Evolutionary conservation across 2,797 vertebrate species (phyloP).

Genomic region (Potorous gilbertii): DNA sequence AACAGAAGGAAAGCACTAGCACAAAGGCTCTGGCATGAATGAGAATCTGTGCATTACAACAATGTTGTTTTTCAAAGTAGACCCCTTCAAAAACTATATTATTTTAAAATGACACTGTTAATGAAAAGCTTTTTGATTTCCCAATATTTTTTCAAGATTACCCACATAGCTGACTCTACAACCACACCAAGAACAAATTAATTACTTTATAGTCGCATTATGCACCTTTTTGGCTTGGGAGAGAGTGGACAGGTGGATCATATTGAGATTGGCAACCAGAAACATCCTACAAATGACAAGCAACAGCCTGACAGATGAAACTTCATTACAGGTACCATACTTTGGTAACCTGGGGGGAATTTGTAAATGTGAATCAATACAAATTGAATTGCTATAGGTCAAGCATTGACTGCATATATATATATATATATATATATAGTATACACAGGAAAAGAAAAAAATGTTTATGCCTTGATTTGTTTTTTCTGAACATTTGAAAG

Average conservation of each 20-base stretch:
- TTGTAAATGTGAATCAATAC: conserved; percentile 13
- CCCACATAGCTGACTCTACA: background rate
- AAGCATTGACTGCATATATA: background rate
- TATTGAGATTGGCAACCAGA: background rate
- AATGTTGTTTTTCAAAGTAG: background rate
- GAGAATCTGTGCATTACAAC: background rate
- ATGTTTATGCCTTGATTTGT: background rate
- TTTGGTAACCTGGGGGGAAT: background rate
- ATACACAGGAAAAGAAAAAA: background rate
- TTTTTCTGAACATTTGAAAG: conserved; percentile 15
- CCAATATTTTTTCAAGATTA: background rate
- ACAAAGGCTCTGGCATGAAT: background rate
- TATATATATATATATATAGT: background rate
- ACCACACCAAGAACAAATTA: background rate
- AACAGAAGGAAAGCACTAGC: background rate
- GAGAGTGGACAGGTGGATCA: background rate
- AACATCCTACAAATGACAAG: background rate
- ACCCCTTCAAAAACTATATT: background rate
- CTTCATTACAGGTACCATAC: background rate
- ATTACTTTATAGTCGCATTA: background rate
- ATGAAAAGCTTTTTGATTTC: background rate
- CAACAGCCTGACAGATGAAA: background rate
- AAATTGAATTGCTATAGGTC: background rate
- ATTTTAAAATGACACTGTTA: background rate
- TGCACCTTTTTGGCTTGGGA: background rate